phyloP scores from a whole-genome alignment of 2,888 invertebrate genomes.

The Celastrina argiolus region DNA sequence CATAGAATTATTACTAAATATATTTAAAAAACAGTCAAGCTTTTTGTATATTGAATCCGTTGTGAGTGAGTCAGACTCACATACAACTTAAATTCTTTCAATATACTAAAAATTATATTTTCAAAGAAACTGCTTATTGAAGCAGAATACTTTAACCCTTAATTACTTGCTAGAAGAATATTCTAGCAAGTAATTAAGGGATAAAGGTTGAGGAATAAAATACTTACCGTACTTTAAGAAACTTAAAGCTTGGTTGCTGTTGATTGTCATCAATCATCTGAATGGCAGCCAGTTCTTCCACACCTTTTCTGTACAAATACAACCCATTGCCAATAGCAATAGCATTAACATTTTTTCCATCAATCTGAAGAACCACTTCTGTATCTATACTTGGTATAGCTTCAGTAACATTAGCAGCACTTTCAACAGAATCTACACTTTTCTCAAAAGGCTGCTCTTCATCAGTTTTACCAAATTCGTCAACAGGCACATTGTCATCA shows the following conservation, averaged over 20 bases:
- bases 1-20: too few species aligned
- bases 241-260: constrained; percentile 63
- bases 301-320: constrained; percentile 67
- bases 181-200: too few species aligned
- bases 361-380: constrained; percentile 67
- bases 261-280: constrained; percentile 63
- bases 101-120: too few species aligned
- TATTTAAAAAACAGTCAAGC: too few species aligned
- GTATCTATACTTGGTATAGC: constrained; percentile 56
- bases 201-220: too few species aligned
- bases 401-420: constrained; percentile 36
- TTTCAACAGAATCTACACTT: constrained; percentile 41
- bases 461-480: constrained; percentile 49
- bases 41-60: too few species aligned
- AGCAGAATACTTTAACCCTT: too few species aligned
- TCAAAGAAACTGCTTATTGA: too few species aligned
- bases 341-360: constrained; percentile 70
- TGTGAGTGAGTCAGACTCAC: too few species aligned
- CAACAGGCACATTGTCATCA: constrained; percentile 60
- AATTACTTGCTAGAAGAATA: too few species aligned
- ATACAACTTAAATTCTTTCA: too few species aligned
- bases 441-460: constrained; percentile 39
- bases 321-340: constrained; percentile 71
- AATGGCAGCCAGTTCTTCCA: constrained; percentile 66
- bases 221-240: constrained; percentile 71